phyloP scores from a whole-genome alignment of 2,888 invertebrate genomes.

The Nomada goodeniana region DNA sequence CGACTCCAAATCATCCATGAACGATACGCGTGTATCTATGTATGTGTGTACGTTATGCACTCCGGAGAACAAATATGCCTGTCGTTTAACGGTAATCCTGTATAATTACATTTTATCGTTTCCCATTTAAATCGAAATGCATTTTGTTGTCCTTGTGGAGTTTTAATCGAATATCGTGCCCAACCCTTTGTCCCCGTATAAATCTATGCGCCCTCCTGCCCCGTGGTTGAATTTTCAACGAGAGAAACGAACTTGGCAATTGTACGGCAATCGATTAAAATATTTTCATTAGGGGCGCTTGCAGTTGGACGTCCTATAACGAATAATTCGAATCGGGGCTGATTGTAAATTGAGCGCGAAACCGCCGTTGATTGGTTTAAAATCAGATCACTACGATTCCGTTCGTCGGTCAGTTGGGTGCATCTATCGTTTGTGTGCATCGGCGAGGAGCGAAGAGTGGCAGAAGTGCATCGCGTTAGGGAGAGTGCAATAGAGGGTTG shows the following conservation, averaged over 20 bases:
- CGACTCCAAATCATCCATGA: neutral
- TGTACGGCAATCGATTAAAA: conserved; percentile 71
- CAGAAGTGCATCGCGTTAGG: conserved; percentile 52
- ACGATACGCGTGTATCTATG: neutral
- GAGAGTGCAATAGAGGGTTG: conserved; percentile 59
- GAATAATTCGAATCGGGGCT: conserved; percentile 76
- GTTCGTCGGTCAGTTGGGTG: conserved; percentile 71
- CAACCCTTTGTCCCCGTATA: conserved; percentile 27
- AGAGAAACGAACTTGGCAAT: conserved; percentile 51
- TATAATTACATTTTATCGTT: conserved; percentile 44
- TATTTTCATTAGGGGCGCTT: conserved; percentile 69
- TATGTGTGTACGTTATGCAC: neutral
- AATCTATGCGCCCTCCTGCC: conserved; percentile 25
- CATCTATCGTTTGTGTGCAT: conserved; percentile 74
- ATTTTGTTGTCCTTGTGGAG: conserved; percentile 48
- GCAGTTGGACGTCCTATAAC: conserved; percentile 66
- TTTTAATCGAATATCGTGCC: conserved; percentile 44
- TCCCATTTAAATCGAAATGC: conserved; percentile 50
- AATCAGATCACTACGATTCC: conserved; percentile 81
- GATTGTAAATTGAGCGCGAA: conserved; percentile 83
- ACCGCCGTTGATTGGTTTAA: conserved; percentile 83
- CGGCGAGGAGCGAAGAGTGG: conserved; percentile 53
- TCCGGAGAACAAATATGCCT: conserved; percentile 5
- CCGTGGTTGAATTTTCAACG: conserved; percentile 48
- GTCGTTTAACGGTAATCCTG: conserved; percentile 27